phyloP scores from a whole-genome alignment of 2,888 invertebrate genomes.

The Agrotis ipsilon region DNA sequence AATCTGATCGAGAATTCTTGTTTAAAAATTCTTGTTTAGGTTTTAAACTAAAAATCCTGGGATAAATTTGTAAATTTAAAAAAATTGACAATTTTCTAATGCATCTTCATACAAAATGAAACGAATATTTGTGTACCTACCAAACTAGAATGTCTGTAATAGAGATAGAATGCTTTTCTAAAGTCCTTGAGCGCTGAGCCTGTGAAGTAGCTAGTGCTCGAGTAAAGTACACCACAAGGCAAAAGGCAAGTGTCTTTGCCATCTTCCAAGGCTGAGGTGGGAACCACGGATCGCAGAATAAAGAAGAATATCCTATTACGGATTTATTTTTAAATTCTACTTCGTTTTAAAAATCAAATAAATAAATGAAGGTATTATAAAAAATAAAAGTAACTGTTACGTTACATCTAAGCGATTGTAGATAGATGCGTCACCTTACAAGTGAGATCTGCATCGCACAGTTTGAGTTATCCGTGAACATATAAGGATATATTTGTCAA shows the following conservation, averaged over 20 bases:
- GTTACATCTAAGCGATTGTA: too few relatives aligned
- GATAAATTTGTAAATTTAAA: too few relatives aligned
- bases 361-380: too few relatives aligned
- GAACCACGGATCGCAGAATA: constrained; percentile 21
- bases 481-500: background rate
- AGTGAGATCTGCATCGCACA: background rate
- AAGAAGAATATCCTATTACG: too few relatives aligned
- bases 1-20: too few relatives aligned
- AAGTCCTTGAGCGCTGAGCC: constrained; percentile 44
- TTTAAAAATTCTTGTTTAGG: too few relatives aligned
- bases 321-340: background rate
- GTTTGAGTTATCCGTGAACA: background rate
- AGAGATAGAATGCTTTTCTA: constrained; percentile 38
- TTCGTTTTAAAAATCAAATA: too few relatives aligned
- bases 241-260: constrained; percentile 57
- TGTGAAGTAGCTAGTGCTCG: constrained; percentile 53
- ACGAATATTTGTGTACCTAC: background rate
- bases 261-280: constrained; percentile 41
- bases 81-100: too few relatives aligned
- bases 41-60: too few relatives aligned
- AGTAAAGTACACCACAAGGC: constrained; percentile 59
- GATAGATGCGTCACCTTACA: too few relatives aligned
- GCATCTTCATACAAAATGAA: background rate
- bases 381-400: too few relatives aligned
- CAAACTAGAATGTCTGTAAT: constrained; percentile 30